Conservation (phyloP, 2,888 invertebrate species). For the Brenthis ino region DNA sequence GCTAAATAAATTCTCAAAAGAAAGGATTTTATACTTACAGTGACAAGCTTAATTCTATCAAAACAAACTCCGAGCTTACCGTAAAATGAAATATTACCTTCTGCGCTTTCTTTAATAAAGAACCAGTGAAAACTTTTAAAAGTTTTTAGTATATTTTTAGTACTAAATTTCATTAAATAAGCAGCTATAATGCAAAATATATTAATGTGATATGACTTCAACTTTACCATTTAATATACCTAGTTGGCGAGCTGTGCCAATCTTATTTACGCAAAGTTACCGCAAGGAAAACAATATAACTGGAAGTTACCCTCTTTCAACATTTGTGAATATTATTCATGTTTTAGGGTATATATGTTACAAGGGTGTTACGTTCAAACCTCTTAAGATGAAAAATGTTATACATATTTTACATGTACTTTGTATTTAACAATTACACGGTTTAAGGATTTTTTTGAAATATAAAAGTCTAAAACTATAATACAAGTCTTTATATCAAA, state of each 20-base stretch:
- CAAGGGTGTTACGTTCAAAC: constrained; percentile 32
- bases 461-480: too few relatives aligned
- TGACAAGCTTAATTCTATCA: constrained; percentile 21
- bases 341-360: constrained; percentile 31
- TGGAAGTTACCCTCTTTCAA: constrained; percentile 26
- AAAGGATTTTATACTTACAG: constrained; percentile 18
- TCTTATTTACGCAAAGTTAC: constrained; percentile 31
- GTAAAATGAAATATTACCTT: constrained; percentile 31
- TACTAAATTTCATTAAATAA: constrained; percentile 25
- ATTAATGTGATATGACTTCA: constrained; percentile 33
- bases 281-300: constrained; percentile 32
- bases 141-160: constrained; percentile 28
- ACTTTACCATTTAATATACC: constrained; percentile 28
- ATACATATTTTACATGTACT: neutral
- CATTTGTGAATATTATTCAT: constrained; percentile 34
- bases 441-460: too few relatives aligned
- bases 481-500: neutral
- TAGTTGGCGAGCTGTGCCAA: constrained; percentile 23
- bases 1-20: constrained; percentile 5
- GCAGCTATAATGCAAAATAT: constrained; percentile 18
- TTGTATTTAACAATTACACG: neutral
- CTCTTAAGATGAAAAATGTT: constrained; percentile 28
- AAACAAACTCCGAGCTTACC: constrained; percentile 25
- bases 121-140: constrained; percentile 25
- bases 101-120: constrained; percentile 26